Evolutionary conservation across 2,888 invertebrate genomes (phyloP), one percentile per base, ranked within the genome.

Genomic region (Platypus cylindrus): DNA sequence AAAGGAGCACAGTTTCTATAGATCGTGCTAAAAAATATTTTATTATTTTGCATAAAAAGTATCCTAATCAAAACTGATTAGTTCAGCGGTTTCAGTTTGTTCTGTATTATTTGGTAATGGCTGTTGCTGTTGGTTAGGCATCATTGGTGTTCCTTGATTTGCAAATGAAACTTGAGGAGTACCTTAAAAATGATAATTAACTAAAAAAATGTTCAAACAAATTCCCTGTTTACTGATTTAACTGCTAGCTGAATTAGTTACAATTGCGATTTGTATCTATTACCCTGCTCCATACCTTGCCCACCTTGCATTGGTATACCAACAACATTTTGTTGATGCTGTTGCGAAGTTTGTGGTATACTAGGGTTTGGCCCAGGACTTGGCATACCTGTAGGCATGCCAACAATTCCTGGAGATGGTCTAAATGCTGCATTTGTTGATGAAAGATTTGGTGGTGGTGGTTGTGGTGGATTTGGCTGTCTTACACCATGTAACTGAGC

Each of bases 51-150:
- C n/a, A n/a, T n/a, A n/a, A n/a, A n/a, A n/a, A n/a, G n/a, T n/a
- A n/a, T n/a, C n/a, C n/a, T 67, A 85, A 66, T 85, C 85, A 49
- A 86, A 86, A 55, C 77, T 78, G 45, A 86, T 86, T 22, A 86
- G 66, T 61, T 85, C 85, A 11, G 79, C 84, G 2, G 82, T 82
- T 49, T 70, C 68, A 1, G 70, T 65, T 28, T 66, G 63, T 13
- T 55, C 56, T 17, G 59, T 55, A 54, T 59, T 39, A 12, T 36
- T 34, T n/a, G 30, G 35, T 3, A 16, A 7, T n/a, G 30, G 30
- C 25, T 22, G 37, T 12, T 41, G 50, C 15, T 29, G 43, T 38
- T 41, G 48, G 35, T 36, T 50, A 7, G 29, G 41, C n/a, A n/a
- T n/a, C n/a, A 45, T 43, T 33, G 28, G 30, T 4, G 13, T 24